These are phyloP conservation scores for Potorous gilbertii DNA, from an alignment of 2,797 vertebrate species.

Conservation along the genomic window DNA sequence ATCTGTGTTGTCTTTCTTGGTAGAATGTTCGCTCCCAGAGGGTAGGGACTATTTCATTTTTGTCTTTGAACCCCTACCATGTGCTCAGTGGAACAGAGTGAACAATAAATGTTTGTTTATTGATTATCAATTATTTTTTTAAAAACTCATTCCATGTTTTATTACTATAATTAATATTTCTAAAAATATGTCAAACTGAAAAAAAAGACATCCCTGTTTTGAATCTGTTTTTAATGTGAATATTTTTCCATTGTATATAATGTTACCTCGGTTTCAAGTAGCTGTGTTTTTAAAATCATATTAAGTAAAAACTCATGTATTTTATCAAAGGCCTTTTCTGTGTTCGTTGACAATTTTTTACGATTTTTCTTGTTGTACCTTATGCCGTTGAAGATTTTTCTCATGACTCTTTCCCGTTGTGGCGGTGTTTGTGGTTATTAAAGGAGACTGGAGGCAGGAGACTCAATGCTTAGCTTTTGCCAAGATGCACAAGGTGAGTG, in stretches of 20 bases:
- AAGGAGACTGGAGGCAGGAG: background rate
- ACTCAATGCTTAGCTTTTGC: background rate
- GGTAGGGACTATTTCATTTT: background rate
- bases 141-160: background rate
- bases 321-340: background rate
- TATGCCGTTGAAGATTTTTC: background rate
- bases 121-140: background rate
- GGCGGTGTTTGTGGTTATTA: background rate
- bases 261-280: background rate
- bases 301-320: background rate
- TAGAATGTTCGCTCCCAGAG: background rate
- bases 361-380: background rate
- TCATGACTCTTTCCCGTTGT: background rate
- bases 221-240: background rate
- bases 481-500: background rate
- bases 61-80: background rate
- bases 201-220: background rate
- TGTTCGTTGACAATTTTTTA: background rate
- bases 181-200: background rate
- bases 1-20: background rate
- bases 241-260: background rate
- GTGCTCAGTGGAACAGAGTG: background rate
- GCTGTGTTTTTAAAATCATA: background rate
- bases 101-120: background rate
- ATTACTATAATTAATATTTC: background rate